These are phyloP conservation scores for Muntiacus muntjak DNA, from an alignment of 2,113 vertebrate species.

Conservation along the genomic window DNA sequence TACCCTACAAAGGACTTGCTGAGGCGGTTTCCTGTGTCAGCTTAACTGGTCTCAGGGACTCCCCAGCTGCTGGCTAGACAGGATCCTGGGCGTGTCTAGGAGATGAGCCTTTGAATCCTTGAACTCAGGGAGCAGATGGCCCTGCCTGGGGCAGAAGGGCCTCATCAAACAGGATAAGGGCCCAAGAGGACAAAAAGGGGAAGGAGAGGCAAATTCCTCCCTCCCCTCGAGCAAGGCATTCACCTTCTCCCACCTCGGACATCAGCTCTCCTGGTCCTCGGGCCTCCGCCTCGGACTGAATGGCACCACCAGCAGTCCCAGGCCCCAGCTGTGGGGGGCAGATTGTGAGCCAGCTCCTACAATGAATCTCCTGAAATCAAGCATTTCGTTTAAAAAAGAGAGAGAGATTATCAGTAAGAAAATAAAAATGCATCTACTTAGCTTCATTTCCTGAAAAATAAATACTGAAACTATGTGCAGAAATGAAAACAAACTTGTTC, in stretches of 20 bases:
- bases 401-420: not conserved
- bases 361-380: not conserved
- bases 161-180: no score
- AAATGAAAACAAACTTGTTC: not conserved
- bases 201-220: not conserved
- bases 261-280: not conserved
- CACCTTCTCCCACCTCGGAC: not conserved
- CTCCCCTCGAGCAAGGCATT: not conserved
- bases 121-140: not conserved
- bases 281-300: not conserved
- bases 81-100: not conserved
- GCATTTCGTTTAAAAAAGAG: not conserved
- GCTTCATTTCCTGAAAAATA: not conserved
- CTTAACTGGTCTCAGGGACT: not conserved
- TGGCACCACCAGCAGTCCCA: no score
- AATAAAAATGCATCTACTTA: not conserved
- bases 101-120: no score
- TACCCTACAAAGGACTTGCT: not conserved
- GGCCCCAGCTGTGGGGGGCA: not conserved
- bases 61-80: no score
- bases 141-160: not conserved
- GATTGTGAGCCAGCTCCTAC: not conserved
- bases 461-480: no score
- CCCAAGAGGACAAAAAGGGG: not conserved
- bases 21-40: no score